These are phyloP conservation scores for Caenorhabditis zanzibari DNA, from an alignment of 2,888 invertebrate species.

Conservation along the genomic window DNA sequence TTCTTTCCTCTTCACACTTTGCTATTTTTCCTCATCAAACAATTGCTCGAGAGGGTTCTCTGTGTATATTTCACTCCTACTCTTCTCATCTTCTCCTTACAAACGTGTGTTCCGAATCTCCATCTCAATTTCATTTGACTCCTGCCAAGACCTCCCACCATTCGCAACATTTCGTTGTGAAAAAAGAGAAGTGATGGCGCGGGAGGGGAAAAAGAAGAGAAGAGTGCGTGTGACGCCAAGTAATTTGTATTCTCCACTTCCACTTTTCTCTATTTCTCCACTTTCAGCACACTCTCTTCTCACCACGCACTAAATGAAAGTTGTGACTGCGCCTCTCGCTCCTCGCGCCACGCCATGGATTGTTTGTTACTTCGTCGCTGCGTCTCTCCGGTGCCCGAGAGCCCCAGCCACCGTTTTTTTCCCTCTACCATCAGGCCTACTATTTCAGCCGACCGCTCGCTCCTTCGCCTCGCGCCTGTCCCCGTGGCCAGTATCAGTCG, in stretches of 20 bases:
- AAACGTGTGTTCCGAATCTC: conserved; percentile 44
- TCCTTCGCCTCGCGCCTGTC: conserved; percentile 15
- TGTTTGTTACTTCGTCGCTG: conserved; percentile 47
- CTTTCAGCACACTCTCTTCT: conserved; percentile 33
- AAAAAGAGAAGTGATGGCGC: conserved; percentile 31
- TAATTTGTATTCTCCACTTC: conserved; percentile 55
- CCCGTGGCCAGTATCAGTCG: conserved; percentile 59
- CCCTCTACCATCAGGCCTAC: conserved; percentile 42
- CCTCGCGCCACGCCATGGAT: conserved; percentile 50
- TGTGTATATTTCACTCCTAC: conserved; percentile 4
- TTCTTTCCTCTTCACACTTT: conserved; percentile 13
- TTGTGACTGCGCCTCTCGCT: conserved; percentile 8
- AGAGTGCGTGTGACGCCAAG: conserved; percentile 62
- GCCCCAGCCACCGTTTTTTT: conserved; percentile 26
- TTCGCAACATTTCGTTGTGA: conserved; percentile 56
- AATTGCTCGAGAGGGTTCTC: conserved; percentile 3
- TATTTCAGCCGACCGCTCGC: conserved; percentile 46
- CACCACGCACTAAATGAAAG: conserved; percentile 50
- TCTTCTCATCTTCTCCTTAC: not conserved
- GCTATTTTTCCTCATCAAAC: conserved; percentile 18
- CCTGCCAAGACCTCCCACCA: conserved; percentile 24
- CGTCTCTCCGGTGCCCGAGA: conserved; percentile 51
- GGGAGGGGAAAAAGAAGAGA: conserved; percentile 33
- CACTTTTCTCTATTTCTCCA: conserved; percentile 34
- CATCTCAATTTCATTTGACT: conserved; percentile 44